Evolutionary conservation across 1,140 invertebrate species (phyloP).

Genomic region (Helicoverpa armigera): DNA sequence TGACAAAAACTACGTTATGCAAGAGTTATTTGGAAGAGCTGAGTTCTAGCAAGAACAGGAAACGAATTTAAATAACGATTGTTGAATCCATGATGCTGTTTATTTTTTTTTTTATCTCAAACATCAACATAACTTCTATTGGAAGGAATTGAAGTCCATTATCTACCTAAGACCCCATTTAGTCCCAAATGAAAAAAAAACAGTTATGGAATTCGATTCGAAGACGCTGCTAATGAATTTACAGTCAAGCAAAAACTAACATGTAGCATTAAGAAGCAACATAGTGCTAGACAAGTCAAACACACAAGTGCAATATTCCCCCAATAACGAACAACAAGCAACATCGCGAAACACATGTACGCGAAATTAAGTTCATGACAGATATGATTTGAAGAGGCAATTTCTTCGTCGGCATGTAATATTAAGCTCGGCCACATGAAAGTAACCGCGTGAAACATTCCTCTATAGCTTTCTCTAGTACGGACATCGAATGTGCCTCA

Average conservation of each 20-base stretch:
- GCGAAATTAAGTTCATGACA: slow-evolving; percentile 32
- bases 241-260: too few species aligned
- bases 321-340: slow-evolving; percentile 17
- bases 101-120: too few species aligned
- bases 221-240: too few species aligned
- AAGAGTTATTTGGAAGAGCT: background rate
- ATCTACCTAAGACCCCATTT: too few species aligned
- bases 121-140: too few species aligned
- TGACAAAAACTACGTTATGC: background rate
- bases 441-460: slow-evolving; percentile 58
- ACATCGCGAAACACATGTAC: slow-evolving; percentile 13
- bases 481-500: slow-evolving; percentile 47
- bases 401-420: slow-evolving; percentile 55
- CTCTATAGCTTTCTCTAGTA: slow-evolving; percentile 59
- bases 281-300: background rate
- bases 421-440: slow-evolving; percentile 64
- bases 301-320: slow-evolving; percentile 23
- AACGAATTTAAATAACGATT: background rate
- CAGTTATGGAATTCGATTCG: too few species aligned
- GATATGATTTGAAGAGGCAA: slow-evolving; percentile 50
- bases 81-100: too few species aligned
- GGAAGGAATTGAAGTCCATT: too few species aligned
- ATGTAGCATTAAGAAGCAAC: too few species aligned
- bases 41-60: background rate
- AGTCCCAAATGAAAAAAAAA: too few species aligned